These are phyloP conservation scores for Pararge aegeria DNA, from an alignment of 1,140 invertebrate species.

Conservation along the genomic window DNA sequence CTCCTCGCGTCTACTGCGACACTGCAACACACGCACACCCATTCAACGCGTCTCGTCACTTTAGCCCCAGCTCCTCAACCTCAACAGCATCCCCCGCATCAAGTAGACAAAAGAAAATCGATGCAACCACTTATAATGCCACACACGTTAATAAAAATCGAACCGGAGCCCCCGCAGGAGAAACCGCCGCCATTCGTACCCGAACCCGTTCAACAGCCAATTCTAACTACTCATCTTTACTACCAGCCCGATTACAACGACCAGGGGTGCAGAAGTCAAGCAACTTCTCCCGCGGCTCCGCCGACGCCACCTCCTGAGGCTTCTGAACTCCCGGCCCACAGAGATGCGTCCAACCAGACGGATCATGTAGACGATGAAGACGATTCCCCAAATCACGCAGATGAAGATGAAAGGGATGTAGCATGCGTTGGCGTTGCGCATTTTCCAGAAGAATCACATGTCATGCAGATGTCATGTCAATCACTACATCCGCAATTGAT, in stretches of 20 bases:
- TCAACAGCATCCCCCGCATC: constrained; percentile 52
- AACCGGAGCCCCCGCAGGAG: constrained; percentile 79
- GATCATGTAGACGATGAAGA: constrained; percentile 83
- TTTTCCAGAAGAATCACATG: constrained; percentile 54
- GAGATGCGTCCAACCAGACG: constrained; percentile 90
- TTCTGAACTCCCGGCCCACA: constrained; percentile 80
- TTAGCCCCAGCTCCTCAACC: constrained; percentile 76
- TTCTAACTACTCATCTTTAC: constrained; percentile 78
- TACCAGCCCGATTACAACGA: constrained; percentile 75
- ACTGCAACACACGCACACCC: constrained; percentile 81
- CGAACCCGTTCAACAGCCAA: constrained; percentile 82
- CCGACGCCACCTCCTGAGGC: constrained; percentile 82
- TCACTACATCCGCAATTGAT: constrained; percentile 47
- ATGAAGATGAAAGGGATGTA: constrained; percentile 78
- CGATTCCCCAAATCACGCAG: constrained; percentile 64
- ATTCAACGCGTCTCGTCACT: constrained; percentile 81
- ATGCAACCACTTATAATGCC: constrained; percentile 79
- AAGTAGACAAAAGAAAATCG: constrained; percentile 80
- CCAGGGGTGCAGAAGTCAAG: constrained; percentile 79
- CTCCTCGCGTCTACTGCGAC: constrained; percentile 73
- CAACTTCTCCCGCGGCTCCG: constrained; percentile 75
- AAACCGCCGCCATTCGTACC: constrained; percentile 71
- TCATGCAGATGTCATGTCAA: constrained; percentile 36
- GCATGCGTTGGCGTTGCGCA: constrained; percentile 71
- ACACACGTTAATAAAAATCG: constrained; percentile 84